Conservation (phyloP, 2,888 invertebrate genomes). For the Cephus spinipes region DNA sequence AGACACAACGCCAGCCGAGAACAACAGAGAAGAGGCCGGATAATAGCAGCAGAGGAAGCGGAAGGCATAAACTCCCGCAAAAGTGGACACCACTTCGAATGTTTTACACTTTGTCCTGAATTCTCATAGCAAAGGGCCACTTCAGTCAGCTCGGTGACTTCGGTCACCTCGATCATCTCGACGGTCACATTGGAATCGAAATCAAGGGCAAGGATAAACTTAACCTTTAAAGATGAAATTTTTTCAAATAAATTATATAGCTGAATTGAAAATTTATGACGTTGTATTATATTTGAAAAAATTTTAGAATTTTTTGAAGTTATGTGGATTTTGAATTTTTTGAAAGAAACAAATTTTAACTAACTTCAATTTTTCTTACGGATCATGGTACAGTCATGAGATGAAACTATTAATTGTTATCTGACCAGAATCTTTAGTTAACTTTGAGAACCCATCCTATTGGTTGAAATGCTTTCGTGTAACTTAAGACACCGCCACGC, state of each 20-base stretch:
- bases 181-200: not conserved
- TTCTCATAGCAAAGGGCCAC: not conserved
- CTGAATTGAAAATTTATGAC: not conserved
- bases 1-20: slow-evolving; percentile 52
- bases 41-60: slow-evolving; percentile 59
- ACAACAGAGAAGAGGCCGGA: slow-evolving; percentile 46
- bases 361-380: not conserved
- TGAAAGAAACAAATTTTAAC: not conserved
- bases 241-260: not conserved
- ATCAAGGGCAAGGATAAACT: not conserved
- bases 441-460: slow-evolving; percentile 25
- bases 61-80: slow-evolving; percentile 61
- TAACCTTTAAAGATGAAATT: not conserved
- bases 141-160: not conserved
- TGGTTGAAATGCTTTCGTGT: slow-evolving; percentile 27
- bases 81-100: slow-evolving; percentile 49
- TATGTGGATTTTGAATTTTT: not conserved
- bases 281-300: not conserved
- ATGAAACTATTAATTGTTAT: not conserved
- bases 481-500: slow-evolving; percentile 56
- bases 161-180: not conserved
- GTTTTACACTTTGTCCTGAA: slow-evolving; percentile 21
- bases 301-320: not conserved
- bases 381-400: not conserved
- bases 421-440: not conserved